Percentiles rank a stretch among this genome's conserved stretches.
Conservation (phyloP, 2,113 vertebrate species). For the Pipa parva region DNA sequence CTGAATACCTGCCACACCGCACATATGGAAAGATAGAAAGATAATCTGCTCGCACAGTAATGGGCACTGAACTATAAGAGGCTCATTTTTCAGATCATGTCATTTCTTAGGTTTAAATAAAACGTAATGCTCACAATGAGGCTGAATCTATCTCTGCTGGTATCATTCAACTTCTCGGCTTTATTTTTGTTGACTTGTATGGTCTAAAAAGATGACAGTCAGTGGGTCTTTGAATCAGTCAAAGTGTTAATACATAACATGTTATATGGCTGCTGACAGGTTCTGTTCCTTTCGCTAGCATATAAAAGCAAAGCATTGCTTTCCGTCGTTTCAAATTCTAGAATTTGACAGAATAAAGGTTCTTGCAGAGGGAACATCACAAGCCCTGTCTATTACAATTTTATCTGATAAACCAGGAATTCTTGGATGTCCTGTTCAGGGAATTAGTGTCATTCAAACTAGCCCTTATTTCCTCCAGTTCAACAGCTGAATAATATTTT, state of each 20-base stretch:
- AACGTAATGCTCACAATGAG: conserved; percentile 91
- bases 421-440: conserved; percentile 85
- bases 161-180: conserved; percentile 89
- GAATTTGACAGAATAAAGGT: conserved; percentile 94
- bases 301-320: conserved; percentile 77
- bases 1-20: conserved; percentile 72
- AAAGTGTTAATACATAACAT: conserved; percentile 87
- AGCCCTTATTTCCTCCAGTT: too few relatives aligned
- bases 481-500: too few relatives aligned
- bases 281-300: conserved; percentile 81
- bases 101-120: conserved; percentile 96
- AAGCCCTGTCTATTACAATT: conserved; percentile 97
- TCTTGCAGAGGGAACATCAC: conserved; percentile 86
- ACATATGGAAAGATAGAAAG: conserved; percentile 78
- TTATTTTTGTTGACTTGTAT: conserved; percentile 99
- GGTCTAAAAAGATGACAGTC: conserved; percentile 94
- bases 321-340: conserved; percentile 92
- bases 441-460: conserved; percentile 99
- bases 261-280: conserved; percentile 88
- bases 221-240: conserved; percentile 83
- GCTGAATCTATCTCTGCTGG: conserved; percentile 89
- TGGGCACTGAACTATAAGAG: conserved; percentile 96
- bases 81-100: conserved; percentile 99
- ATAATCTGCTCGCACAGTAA: conserved; percentile 97
- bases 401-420: conserved; percentile 86